Percentiles rank a stretch among this genome's conserved stretches.
Conservation (phyloP, 2,888 invertebrate genomes). For the Heliconius cydno region DNA sequence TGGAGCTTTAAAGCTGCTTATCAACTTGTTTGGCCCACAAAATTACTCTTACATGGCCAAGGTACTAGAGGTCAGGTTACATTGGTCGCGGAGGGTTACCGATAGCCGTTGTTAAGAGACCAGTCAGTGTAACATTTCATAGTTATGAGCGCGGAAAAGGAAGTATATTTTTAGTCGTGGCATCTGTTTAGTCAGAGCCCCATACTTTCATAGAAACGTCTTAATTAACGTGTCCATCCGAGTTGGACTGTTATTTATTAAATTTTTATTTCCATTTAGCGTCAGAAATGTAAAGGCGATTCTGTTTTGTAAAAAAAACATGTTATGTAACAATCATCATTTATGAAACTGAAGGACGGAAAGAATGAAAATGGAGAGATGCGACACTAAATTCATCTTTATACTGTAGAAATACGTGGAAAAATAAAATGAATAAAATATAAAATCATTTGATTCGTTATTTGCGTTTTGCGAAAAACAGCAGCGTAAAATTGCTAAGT, state of each 20-base stretch:
- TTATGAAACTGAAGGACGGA: not conserved
- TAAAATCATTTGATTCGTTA: not conserved
- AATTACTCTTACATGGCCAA: slow-evolving; percentile 55
- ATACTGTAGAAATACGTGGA: not conserved
- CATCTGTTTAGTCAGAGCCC: slow-evolving; percentile 72
- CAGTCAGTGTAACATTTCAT: slow-evolving; percentile 75
- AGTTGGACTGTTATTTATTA: slow-evolving; percentile 49
- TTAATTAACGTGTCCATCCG: slow-evolving; percentile 73
- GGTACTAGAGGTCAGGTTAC: slow-evolving; percentile 59
- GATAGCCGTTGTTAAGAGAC: slow-evolving; percentile 77
- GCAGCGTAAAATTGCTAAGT: slow-evolving; percentile 48
- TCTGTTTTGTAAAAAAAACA: not conserved
- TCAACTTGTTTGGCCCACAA: slow-evolving; percentile 56
- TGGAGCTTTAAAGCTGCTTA: slow-evolving; percentile 65
- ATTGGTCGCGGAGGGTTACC: slow-evolving; percentile 68
- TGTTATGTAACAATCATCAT: not conserved
- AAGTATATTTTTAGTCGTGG: slow-evolving; percentile 80
- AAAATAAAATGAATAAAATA: slow-evolving; percentile 29
- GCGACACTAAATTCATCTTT: not conserved
- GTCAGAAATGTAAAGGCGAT: not conserved
- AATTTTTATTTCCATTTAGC: slow-evolving; percentile 52
- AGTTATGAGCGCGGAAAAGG: slow-evolving; percentile 81
- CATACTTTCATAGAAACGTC: slow-evolving; percentile 74
- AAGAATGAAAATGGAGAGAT: not conserved
- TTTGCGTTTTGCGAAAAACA: slow-evolving; percentile 49